Evolutionary conservation across 2,797 vertebrate genomes (phyloP), one percentile per base, ranked within the genome.

Genomic region (Enteromius unitaeniatus): DNA sequence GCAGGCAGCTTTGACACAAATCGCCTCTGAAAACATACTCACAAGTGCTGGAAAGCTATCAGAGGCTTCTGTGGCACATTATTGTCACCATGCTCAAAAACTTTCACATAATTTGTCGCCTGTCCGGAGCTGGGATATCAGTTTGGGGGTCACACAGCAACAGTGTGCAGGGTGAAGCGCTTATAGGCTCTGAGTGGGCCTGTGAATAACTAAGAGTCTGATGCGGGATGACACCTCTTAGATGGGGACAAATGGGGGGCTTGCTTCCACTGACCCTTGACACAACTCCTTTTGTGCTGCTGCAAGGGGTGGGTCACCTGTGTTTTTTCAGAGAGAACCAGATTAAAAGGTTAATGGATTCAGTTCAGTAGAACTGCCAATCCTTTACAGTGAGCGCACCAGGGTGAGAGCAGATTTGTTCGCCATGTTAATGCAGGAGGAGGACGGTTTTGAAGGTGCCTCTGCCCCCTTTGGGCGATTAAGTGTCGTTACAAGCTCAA

Each of bases 331-430:
- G 75, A 88, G 89, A 90, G 92, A 92, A 90, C 87, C 85, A 64
- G 90, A 90, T 87, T 85, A 92, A 94, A 94, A 95, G 94, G 94
- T 94, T 94, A 95, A 94, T 93, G 90, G 92, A 95, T 94, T 94
- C 94, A 92, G 69, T 89, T 85, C 87, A 89, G 90, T 89, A 90
- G 91, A 91, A 86, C 90, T 81, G 75, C 78, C 60, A 58, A 67
- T 88, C 81, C 88, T 82, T 89, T 93, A 90, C 93, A 92, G 89
- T 92, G 90, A 83, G 81, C 88, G 81, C 87, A 85, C 88, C 42
- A 70, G 87, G 21, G 65, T 37, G 67, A 53, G 75, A n/a, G 37
- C 69, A 23, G 79, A 89, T 70, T 58, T 86, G 75, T 53, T 17
- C 90, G 49, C 92, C 91, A 93, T 94, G 86, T 86, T 92, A 88